Evolutionary conservation across 1,140 invertebrate genomes (phyloP), one percentile per base, ranked within the genome.

Genomic region (Lasioglossum baleicum): DNA sequence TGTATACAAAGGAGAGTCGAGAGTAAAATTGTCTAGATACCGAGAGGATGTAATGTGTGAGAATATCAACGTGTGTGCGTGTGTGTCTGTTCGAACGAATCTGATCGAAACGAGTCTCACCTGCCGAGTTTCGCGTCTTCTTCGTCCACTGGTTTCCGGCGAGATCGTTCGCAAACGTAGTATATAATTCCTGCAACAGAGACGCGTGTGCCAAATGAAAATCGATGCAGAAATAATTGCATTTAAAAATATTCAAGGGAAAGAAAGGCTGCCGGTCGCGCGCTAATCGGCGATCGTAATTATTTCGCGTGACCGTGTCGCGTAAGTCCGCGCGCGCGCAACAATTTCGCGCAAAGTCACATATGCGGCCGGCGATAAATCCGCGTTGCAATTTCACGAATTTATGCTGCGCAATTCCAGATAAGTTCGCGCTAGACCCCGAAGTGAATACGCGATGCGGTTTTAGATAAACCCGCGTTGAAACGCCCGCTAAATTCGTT

Each of bases 41-140:
- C 51, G 67, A 70, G 42, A 80, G 58, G 63, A 22, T 86, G 75
- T 86, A n/a, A 68, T 42, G 68, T 76, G 69, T 71, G 22, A 53
- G 35, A 2, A 35, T 35, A 3, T 35, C 35, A 35, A 48, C 44
- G 58, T 26, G 48, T 86, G 68, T 67, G 31, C 11, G 15, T 44
- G 26, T 35, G 66, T 77, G 65, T 56, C 13, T 10, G 65, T 44
- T 15, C 3, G n/a, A 68, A 68, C 31, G 31, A 17, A 2, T 26
- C 40, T 13, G 20, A 65, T 84, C 10, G 31, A n/a, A 40, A 20
- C 26, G 73, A 67, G 22, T 66, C 91, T 93, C 94, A 97, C 96
- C 96, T 97, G 94, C 96, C 96, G 56, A 97, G 92, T 91, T 97
- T 97, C 0, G 96, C 94, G 92, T 97, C 96, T 42, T 97, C 96